phyloP scores from a whole-genome alignment of 2,888 invertebrate species.

The Cephus pygmeus region DNA sequence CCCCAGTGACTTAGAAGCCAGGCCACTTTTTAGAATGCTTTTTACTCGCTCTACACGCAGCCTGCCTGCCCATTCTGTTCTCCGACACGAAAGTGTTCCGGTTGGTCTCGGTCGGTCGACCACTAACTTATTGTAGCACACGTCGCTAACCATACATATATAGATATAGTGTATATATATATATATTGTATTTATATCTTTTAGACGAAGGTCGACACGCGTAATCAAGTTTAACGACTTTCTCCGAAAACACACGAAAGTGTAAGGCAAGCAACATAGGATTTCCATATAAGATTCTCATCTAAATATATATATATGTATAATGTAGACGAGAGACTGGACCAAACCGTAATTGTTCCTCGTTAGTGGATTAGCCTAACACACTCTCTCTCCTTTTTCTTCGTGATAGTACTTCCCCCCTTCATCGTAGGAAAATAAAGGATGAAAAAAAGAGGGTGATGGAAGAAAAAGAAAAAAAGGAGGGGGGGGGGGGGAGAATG shows the following conservation, averaged over 20 bases:
- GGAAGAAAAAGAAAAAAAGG: constrained; percentile 10
- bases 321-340: not conserved
- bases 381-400: not conserved
- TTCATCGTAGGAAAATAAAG: not conserved
- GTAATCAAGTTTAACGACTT: constrained; percentile 22
- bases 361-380: not conserved
- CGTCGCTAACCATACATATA: not conserved
- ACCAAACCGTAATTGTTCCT: not conserved
- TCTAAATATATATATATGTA: not conserved
- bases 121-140: constrained; percentile 26
- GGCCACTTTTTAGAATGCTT: not conserved
- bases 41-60: not conserved
- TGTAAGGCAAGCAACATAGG: constrained; percentile 10
- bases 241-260: constrained; percentile 22
- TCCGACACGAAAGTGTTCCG: constrained; percentile 24
- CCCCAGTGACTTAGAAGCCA: not conserved
- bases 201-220: constrained; percentile 16
- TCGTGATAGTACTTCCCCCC: not conserved
- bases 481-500: constrained; percentile 4
- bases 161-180: constrained; percentile 7
- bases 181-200: constrained; percentile 18
- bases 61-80: not conserved
- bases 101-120: constrained; percentile 23
- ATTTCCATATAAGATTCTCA: not conserved
- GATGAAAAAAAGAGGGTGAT: not conserved